Percentiles rank a stretch among this genome's conserved stretches.
Conservation (phyloP, 2,797 vertebrate species). For the Pampus argenteus region DNA sequence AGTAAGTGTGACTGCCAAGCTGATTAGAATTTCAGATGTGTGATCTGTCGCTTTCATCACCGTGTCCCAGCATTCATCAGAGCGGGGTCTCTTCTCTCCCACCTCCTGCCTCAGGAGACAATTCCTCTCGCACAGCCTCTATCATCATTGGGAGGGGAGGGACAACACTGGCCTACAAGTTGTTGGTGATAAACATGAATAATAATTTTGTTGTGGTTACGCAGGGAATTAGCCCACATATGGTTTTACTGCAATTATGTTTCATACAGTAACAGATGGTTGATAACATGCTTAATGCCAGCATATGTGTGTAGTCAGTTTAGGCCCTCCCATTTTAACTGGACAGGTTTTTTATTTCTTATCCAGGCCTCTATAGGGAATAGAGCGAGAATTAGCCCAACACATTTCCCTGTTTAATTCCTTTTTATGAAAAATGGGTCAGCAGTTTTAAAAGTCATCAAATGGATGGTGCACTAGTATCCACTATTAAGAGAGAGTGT, state of each 20-base stretch:
- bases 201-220: slow-evolving; percentile 57
- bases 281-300: slow-evolving; percentile 48
- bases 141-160: slow-evolving; percentile 16
- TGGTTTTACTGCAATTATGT: slow-evolving; percentile 52
- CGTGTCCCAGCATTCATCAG: slow-evolving; percentile 40
- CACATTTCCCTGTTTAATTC: slow-evolving; percentile 49
- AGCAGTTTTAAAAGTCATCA: slow-evolving; percentile 28
- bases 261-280: slow-evolving; percentile 65
- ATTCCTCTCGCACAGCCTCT: slow-evolving; percentile 23
- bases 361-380: slow-evolving; percentile 43
- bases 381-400: slow-evolving; percentile 47
- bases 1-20: slow-evolving; percentile 57
- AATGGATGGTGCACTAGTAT: slow-evolving; percentile 9
- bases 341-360: slow-evolving; percentile 33
- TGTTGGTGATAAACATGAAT: slow-evolving; percentile 47
- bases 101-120: slow-evolving; percentile 37
- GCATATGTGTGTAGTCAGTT: slow-evolving; percentile 56
- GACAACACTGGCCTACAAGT: slow-evolving; percentile 17
- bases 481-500: slow-evolving; percentile 1
- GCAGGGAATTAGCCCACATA: slow-evolving; percentile 59
- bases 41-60: slow-evolving; percentile 70
- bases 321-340: slow-evolving; percentile 45
- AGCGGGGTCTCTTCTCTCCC: slow-evolving; percentile 31
- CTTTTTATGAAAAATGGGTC: slow-evolving; percentile 56
- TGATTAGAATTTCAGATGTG: slow-evolving; percentile 83